Base-by-base conservation (phyloP, 2,113 vertebrate genomes). In the Tamias sibiricus region DNA sequence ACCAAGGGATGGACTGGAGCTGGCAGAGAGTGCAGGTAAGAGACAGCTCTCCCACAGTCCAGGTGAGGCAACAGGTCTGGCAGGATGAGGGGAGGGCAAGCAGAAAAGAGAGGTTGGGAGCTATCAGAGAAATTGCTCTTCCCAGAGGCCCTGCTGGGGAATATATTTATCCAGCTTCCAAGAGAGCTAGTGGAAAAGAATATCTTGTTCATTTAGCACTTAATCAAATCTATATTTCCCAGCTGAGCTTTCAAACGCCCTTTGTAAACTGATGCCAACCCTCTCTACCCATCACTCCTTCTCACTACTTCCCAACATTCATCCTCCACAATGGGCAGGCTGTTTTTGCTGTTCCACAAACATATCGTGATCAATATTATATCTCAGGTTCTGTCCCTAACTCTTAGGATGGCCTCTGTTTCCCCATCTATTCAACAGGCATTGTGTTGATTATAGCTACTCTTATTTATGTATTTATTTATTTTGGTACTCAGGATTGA, bases 161-260 rank as follows among this genome's bases (percentile, higher is more conserved):
- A 72, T 59, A 66, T 85, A 85, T 84, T 92, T 71, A 76, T 76
- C 91, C 14, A 57, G 76, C 12, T 76, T 91, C 76, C 16, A n/a
- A 81, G 62, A 88, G 71, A 77, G 52, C 68, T 19, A 6, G n/a
- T 54, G 35, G 90, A 91, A 93, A 96, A 82, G 49, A 57, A 24
- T 42, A 68, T 64, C 74, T 79, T 86, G 59, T 85, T 89, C 79
- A 26, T 66, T 87, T 86, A 82, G 57, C 52, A 64, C 87, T 94
- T 94, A 59, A 77, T 91, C 83, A 62, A 95, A 95, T 64, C 79
- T 52, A 42, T 71, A 62, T 93, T 80, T 68, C 72, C 83, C 66
- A 93, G 79, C 17, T 89, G 86, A 91, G 42, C 40, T 89, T 95
- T 85, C 92, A 83, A 76, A 93, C 28, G 69, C n/a, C 62, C 35